Evolutionary conservation across 2,113 vertebrate species (phyloP).

Genomic region (Setophaga petechia): DNA sequence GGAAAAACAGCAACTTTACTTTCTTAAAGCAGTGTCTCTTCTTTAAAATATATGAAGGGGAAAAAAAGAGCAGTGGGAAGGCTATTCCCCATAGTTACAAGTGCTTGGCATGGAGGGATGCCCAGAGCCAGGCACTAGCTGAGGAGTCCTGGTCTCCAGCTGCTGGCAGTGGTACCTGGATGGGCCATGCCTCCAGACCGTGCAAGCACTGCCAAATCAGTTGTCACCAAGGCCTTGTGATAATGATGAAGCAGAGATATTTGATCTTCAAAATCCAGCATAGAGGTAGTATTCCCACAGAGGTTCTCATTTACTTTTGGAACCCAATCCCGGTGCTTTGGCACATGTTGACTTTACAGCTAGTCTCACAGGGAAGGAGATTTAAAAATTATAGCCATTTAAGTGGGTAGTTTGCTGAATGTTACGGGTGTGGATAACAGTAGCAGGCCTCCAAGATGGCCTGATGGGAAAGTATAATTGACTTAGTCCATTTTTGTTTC

Average conservation of each 20-base stretch:
- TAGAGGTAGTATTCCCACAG: neutral
- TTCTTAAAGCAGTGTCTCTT: neutral
- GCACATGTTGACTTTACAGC: slow-evolving; percentile 69
- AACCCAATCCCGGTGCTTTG: slow-evolving; percentile 56
- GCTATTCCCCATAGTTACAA: neutral
- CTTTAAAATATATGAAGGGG: neutral
- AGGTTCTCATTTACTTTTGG: slow-evolving; percentile 42
- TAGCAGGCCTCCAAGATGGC: slow-evolving; percentile 54
- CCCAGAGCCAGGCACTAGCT: neutral
- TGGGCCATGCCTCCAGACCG: accelerated
- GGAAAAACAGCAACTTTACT: neutral
- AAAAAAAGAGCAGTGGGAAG: neutral
- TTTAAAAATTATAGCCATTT: slow-evolving; percentile 70
- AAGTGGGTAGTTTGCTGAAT: slow-evolving; percentile 56
- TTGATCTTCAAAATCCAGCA: neutral
- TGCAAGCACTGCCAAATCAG: accelerated
- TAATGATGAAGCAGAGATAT: neutral
- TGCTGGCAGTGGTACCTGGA: accelerated
- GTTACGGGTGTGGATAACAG: slow-evolving; percentile 59
- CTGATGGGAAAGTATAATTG: slow-evolving; percentile 43
- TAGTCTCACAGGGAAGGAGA: slow-evolving; percentile 64
- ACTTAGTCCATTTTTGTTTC: slow-evolving; percentile 53
- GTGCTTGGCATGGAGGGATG: neutral
- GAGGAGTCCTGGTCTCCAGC: neutral
- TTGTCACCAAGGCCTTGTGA: neutral